phyloP scores from a whole-genome alignment of 2,797 vertebrate genomes.

The Neoniphon sammara region DNA sequence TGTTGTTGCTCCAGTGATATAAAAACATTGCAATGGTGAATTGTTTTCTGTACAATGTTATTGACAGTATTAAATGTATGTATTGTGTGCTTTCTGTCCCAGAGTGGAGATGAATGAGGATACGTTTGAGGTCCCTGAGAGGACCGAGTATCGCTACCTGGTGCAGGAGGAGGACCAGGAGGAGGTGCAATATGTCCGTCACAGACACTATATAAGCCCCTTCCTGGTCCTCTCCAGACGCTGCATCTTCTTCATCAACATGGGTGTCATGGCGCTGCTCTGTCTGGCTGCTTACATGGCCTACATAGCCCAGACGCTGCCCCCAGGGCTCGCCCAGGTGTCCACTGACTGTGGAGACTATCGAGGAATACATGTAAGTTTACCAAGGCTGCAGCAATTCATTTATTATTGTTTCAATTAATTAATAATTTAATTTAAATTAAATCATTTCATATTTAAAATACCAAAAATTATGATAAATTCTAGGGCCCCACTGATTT shows the following conservation, averaged over 20 bases:
- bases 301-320: slow-evolving; percentile 80
- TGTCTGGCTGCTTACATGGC: slow-evolving; percentile 78
- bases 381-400: too few relatives aligned
- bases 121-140: slow-evolving; percentile 76
- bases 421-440: too few relatives aligned
- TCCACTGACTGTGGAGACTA: slow-evolving; percentile 69
- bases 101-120: slow-evolving; percentile 80
- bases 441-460: too few relatives aligned
- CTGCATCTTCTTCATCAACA: slow-evolving; percentile 76
- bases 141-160: slow-evolving; percentile 84
- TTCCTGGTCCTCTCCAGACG: slow-evolving; percentile 78
- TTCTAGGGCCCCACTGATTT: too few relatives aligned
- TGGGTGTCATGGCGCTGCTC: slow-evolving; percentile 73
- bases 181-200: slow-evolving; percentile 75
- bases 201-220: slow-evolving; percentile 79
- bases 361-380: slow-evolving; percentile 73
- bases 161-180: slow-evolving; percentile 83
- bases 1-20: too few relatives aligned
- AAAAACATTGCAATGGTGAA: too few relatives aligned
- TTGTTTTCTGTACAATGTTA: too few relatives aligned
- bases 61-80: too few relatives aligned
- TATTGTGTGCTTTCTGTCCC: not conserved
- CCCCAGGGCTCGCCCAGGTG: slow-evolving; percentile 64
- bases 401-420: too few relatives aligned
- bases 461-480: too few relatives aligned